These are phyloP conservation scores for Cantharis rustica DNA, from an alignment of 2,888 invertebrate species.

Conservation along the genomic window DNA sequence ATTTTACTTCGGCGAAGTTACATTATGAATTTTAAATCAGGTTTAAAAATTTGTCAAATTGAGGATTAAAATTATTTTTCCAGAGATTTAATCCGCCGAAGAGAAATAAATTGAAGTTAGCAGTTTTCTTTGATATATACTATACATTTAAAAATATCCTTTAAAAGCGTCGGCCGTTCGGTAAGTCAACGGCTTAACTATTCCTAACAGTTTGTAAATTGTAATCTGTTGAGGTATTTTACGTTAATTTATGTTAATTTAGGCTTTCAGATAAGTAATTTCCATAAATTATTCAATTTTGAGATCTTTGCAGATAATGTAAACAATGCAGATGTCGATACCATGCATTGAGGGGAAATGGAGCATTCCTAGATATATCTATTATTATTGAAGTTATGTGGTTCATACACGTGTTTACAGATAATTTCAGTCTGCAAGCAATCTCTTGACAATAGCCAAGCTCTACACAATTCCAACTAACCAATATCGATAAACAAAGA, in stretches of 20 bases:
- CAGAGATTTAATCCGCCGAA: neutral
- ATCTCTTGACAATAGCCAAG: constrained; percentile 2
- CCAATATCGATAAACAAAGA: constrained; percentile 8
- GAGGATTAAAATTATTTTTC: neutral
- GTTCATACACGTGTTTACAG: neutral
- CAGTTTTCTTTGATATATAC: neutral
- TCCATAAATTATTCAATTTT: neutral
- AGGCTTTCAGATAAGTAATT: neutral
- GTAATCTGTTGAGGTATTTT: neutral
- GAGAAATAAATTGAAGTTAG: neutral
- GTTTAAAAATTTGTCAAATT: neutral
- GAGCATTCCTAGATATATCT: neutral
- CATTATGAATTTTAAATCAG: neutral
- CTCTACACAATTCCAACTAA: neutral
- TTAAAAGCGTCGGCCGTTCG: neutral
- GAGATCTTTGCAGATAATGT: neutral
- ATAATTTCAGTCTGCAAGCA: constrained; percentile 6
- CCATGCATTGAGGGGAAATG: no score
- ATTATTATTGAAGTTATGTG: neutral
- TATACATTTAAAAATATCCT: neutral
- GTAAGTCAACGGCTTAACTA: neutral
- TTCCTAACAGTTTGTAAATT: neutral
- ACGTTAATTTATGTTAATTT: neutral
- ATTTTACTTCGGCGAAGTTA: neutral
- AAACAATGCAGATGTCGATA: neutral